Conservation (phyloP, 2,797 vertebrate genomes). For the Perodicticus potto region DNA sequence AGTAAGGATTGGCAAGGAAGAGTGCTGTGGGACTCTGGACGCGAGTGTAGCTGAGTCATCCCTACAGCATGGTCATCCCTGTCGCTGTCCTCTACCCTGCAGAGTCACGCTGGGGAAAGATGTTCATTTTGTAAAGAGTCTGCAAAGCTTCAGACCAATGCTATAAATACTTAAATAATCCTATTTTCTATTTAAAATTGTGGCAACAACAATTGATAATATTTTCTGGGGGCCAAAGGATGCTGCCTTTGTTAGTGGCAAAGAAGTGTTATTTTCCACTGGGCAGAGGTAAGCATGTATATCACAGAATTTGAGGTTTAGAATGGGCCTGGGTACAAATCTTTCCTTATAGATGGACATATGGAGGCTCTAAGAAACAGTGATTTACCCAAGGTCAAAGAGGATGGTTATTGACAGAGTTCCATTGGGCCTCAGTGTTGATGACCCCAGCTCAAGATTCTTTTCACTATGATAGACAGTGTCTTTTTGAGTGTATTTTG, state of each 20-base stretch:
- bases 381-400: neutral
- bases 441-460: neutral
- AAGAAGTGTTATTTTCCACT: neutral
- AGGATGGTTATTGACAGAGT: neutral
- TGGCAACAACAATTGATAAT: neutral
- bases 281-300: neutral
- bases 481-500: neutral
- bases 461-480: neutral
- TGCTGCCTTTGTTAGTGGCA: neutral
- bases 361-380: neutral
- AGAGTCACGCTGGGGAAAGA: neutral
- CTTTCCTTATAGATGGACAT: neutral
- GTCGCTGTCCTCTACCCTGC: neutral
- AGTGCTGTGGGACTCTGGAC: neutral
- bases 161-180: neutral
- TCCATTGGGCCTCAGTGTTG: neutral
- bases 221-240: neutral
- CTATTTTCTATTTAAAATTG: constrained; percentile 39
- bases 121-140: neutral
- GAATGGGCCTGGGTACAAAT: neutral
- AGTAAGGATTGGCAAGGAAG: neutral
- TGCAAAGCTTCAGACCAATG: neutral
- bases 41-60: neutral
- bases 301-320: neutral
- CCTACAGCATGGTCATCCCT: neutral